Evolutionary conservation across 2,888 invertebrate genomes (phyloP), one percentile per base, ranked within the genome.

Genomic region (Athrips mouffetella): DNA sequence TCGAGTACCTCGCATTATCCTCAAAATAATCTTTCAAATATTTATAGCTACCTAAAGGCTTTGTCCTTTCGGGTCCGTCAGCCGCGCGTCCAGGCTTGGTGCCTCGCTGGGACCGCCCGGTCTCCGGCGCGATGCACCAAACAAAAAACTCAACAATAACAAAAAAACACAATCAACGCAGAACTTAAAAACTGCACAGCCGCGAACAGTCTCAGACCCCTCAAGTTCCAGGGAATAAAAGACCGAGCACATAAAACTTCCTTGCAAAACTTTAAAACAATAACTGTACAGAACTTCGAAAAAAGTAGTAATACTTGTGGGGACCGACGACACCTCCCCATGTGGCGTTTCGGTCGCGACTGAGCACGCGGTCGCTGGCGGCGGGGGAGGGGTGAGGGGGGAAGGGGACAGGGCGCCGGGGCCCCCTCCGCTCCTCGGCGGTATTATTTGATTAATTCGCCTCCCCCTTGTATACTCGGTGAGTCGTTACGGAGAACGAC

Each of bases 371-470:
- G 85, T 76, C 72, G 78, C 60, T 60, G 56, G 74, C 68, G 76
- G 69, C 67, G 25, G 44, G 72, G 64, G 67, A 65, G 55, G 67
- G 64, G 57, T 62, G 63, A 62, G 62, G 60, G 56, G 48, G 58
- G 52, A 51, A 57, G 56, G 54, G 49, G 35, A 51, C 52, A 57
- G 57, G 53, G 69, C 59, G 67, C 67, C 63, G 59, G 72, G 62
- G 57, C 33, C 40, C 44, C 59, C 64, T 60, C 64, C 67, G 67
- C 80, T 66, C 82, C 85, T 71, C 82, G 76, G 81, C 81, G 76
- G 85, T 85, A 87, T 88, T 88, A 88, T 88, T 88, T 88, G 88
- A 88, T 88, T 88, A 88, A 88, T 88, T 88, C 83, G 85, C 86
- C 86, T 85, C 87, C 88, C 81, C 87, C 86, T 86, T 83, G 86